Conservation (phyloP, 2,888 invertebrate genomes). For the Eutolmus rufibarbis region DNA sequence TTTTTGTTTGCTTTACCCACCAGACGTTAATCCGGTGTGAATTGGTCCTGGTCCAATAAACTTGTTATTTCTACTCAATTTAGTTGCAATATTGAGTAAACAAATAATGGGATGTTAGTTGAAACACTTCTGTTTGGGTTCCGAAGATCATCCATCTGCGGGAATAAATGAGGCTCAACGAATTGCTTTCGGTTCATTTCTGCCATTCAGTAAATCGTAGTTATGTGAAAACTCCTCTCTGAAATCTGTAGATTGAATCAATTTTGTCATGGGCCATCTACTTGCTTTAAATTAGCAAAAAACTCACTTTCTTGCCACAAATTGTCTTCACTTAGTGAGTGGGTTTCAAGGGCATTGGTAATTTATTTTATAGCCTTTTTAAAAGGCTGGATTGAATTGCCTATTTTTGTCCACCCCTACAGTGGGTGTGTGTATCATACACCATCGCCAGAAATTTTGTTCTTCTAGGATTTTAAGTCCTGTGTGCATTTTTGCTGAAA, state of each 20-base stretch:
- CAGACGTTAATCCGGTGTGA: slow-evolving; percentile 15
- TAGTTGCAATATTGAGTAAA: slow-evolving; percentile 28
- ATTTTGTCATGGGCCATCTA: neutral
- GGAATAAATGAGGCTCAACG: slow-evolving; percentile 9
- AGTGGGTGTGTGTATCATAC: too few relatives aligned
- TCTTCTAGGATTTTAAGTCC: neutral
- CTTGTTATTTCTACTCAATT: slow-evolving; percentile 24
- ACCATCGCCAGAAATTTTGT: neutral
- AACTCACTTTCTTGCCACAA: too few relatives aligned
- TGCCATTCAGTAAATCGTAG: neutral
- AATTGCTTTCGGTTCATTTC: slow-evolving; percentile 15
- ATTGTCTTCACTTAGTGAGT: neutral
- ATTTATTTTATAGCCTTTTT: neutral
- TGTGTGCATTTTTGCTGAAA: too few relatives aligned
- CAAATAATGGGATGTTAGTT: slow-evolving; percentile 30
- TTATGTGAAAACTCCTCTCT: neutral
- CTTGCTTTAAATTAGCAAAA: too few relatives aligned
- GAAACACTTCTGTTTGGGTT: slow-evolving; percentile 27
- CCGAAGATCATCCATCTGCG: neutral
- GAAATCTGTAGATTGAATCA: neutral
- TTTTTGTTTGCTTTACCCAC: neutral
- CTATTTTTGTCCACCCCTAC: neutral
- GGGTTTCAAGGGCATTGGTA: neutral
- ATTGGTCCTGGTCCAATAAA: slow-evolving; percentile 23
- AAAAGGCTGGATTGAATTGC: neutral